Base-by-base conservation (phyloP, 2,797 vertebrate species). In the Aplochiton taeniatus region DNA sequence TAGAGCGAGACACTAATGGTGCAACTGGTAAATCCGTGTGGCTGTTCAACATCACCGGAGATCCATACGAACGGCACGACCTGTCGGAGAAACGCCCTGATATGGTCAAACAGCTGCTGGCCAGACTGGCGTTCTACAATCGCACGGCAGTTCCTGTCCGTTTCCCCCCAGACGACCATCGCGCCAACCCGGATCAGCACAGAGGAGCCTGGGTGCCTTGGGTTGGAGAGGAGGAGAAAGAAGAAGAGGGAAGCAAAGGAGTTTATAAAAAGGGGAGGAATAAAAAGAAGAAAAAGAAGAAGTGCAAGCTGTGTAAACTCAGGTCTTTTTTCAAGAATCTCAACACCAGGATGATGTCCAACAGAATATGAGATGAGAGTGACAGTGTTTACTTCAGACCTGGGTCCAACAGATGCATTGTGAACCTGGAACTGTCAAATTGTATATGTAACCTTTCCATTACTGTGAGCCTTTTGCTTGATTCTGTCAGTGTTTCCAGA, bases 21-120 rank as follows among this genome's bases (percentile, higher is more conserved):
- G 70, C 86, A 0, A 70, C 82, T 4, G 70, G 68, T 46, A 93
- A 92, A 74, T 93, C 89, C 0, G 18, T 97, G 66, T 98, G 97
- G 96, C 92, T 99, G 57, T 99, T 96, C 88, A 98, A 99, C 89
- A 96, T 99, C 90, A 97, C 93, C 0, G 94, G 87, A 0, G 97
- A 99, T 85, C 97, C 97, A 0, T 98, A 93, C 0, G 97, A 99
- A 75, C 91, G 96, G 1, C 88, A 85, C 0, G 95, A 99, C 83
- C 81, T 97, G 57, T 90, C 97, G 0, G 87, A 79, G 4, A 90
- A 87, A 76, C 85, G 92, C 42, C 94, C 96, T 0, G 96, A 96
- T 0, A 87, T 99, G 48, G 97, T 98, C 20, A 91, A 84, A 1
- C 83, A 68, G 52, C 90, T 99, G 55, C 86, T 99, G 75, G 78